Evolutionary conservation across 2,113 vertebrate species (phyloP).

Genomic region (Anoura caudifer): DNA sequence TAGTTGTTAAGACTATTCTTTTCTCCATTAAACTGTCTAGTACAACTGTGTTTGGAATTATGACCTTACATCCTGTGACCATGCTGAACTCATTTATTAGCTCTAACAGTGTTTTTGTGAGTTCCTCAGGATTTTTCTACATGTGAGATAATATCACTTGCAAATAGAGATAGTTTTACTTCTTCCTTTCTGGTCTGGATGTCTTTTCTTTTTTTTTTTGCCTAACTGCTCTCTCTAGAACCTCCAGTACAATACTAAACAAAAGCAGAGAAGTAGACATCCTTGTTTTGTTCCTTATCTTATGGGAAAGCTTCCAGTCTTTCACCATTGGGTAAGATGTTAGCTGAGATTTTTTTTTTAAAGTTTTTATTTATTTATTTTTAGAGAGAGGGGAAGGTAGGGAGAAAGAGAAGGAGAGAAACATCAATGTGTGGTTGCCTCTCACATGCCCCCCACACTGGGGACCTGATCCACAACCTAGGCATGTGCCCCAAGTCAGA

Average conservation of each 20-base stretch:
- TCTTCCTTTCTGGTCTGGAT: background rate
- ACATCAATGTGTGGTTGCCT: no score
- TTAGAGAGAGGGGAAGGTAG: no score
- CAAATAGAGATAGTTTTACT: background rate
- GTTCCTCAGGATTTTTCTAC: background rate
- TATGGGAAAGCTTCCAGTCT: background rate
- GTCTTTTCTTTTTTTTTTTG: background rate
- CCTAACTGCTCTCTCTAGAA: background rate
- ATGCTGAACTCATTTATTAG: background rate
- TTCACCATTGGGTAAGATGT: background rate
- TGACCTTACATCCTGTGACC: background rate
- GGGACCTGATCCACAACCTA: no score
- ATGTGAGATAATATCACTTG: background rate
- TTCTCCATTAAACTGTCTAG: background rate
- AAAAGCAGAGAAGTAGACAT: background rate
- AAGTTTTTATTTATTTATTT: no score
- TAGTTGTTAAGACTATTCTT: background rate
- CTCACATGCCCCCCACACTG: no score
- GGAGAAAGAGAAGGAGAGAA: no score
- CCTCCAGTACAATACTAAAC: background rate
- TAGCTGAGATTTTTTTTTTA: background rate
- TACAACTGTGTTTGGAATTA: background rate
- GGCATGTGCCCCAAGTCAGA: no score
- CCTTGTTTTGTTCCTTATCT: background rate
- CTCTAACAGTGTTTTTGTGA: background rate